Evolutionary conservation across 2,888 invertebrate genomes (phyloP).

Genomic region (Artemia sp.): DNA sequence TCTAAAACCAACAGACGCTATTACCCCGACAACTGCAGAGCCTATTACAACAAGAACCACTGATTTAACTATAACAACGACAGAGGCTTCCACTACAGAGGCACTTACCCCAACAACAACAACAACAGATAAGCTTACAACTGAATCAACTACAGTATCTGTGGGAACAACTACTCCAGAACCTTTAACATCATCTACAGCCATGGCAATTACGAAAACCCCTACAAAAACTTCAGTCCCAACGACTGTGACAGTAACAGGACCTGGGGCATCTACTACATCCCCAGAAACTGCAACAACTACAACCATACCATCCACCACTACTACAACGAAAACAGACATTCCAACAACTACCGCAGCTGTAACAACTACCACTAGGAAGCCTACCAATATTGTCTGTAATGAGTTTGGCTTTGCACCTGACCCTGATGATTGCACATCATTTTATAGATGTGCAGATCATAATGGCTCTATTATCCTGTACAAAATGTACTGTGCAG

Average conservation of each 20-base stretch:
- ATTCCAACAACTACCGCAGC: background rate
- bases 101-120: background rate
- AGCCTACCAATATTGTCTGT: conserved; percentile 20
- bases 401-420: conserved; percentile 23
- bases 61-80: background rate
- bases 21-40: background rate
- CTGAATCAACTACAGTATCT: background rate
- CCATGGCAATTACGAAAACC: background rate
- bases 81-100: background rate
- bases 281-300: background rate
- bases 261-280: background rate
- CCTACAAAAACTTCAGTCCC: background rate
- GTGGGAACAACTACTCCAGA: background rate
- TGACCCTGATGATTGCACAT: conserved; percentile 24
- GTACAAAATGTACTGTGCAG: background rate
- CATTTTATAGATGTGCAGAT: conserved; percentile 25
- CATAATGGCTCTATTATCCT: background rate
- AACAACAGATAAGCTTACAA: background rate
- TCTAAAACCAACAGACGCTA: background rate
- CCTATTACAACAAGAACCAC: background rate
- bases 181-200: background rate
- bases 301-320: background rate
- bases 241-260: background rate
- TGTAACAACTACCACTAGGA: conserved; percentile 2
- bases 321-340: background rate